These are phyloP conservation scores for Oscheius sp. DNA, from an alignment of 2,888 invertebrate species.

Conservation along the genomic window DNA sequence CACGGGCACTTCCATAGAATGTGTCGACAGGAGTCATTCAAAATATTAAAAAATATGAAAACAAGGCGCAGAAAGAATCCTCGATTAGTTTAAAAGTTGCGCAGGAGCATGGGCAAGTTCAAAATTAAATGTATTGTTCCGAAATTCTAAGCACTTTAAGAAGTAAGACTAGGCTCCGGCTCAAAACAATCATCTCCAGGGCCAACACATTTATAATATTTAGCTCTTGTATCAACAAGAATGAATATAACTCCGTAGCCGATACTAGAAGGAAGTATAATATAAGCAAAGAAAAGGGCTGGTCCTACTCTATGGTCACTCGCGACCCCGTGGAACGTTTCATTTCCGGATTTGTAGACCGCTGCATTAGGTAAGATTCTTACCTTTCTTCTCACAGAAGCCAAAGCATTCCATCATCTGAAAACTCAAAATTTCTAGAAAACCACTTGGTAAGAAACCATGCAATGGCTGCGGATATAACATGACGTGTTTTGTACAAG, in stretches of 20 bases:
- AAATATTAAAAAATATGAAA: too few relatives aligned
- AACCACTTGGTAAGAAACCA: constrained; percentile 41
- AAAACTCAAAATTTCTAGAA: too few relatives aligned
- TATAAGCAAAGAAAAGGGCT: constrained; percentile 32
- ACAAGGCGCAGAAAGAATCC: too few relatives aligned
- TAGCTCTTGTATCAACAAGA: constrained; percentile 55
- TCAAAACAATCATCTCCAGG: too few relatives aligned
- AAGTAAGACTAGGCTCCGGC: too few relatives aligned
- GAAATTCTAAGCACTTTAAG: too few relatives aligned
- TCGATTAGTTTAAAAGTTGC: too few relatives aligned
- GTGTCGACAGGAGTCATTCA: too few relatives aligned
- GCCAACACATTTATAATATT: constrained; percentile 13
- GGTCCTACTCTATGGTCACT: constrained; percentile 55
- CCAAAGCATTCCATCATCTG: constrained; percentile 11
- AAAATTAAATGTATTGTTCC: too few relatives aligned
- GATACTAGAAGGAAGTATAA: constrained; percentile 35
- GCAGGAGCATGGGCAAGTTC: too few relatives aligned
- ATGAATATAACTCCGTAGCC: constrained; percentile 42
- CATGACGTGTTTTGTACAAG: constrained; percentile 64
- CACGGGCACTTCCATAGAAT: too few relatives aligned
- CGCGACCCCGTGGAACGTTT: constrained; percentile 65
- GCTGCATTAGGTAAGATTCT: constrained; percentile 58
- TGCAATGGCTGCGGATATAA: constrained; percentile 65
- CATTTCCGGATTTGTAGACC: constrained; percentile 65
- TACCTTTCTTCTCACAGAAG: background rate